Evolutionary conservation across 2,888 invertebrate species (phyloP).

Genomic region (Priocnemis perturbator): DNA sequence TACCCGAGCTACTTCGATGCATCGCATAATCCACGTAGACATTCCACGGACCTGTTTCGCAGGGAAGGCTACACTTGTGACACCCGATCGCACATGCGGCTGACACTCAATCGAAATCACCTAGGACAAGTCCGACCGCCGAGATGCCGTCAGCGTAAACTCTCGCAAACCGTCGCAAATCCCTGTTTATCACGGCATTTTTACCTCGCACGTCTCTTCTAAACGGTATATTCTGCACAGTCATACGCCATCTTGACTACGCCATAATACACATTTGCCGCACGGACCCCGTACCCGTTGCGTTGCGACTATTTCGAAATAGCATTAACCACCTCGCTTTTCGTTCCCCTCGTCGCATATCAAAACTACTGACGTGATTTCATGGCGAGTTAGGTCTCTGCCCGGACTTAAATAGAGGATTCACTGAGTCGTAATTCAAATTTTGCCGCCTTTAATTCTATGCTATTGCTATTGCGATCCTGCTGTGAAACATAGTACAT

Average conservation of each 20-base stretch:
- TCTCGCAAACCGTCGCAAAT: slow-evolving; percentile 58
- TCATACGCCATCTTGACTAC: slow-evolving; percentile 67
- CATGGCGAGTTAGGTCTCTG: too few species aligned
- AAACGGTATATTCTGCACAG: slow-evolving; percentile 62
- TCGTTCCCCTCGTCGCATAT: too few species aligned
- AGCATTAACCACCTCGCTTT: too few species aligned
- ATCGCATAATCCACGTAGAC: slow-evolving; percentile 37
- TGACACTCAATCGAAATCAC: slow-evolving; percentile 24
- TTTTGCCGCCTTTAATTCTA: too few species aligned
- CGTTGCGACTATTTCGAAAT: too few species aligned
- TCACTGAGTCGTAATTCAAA: too few species aligned
- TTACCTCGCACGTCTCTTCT: slow-evolving; percentile 61
- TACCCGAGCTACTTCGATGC: slow-evolving; percentile 41
- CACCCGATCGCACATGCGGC: too few species aligned
- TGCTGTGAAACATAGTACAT: too few species aligned
- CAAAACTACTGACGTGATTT: too few species aligned
- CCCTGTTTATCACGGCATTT: slow-evolving; percentile 66
- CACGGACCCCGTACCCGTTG: background rate
- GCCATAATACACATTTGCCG: slow-evolving; percentile 45
- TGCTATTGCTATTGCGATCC: too few species aligned
- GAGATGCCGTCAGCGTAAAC: slow-evolving; percentile 41
- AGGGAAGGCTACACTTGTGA: background rate
- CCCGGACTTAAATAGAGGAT: too few species aligned
- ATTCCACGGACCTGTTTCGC: slow-evolving; percentile 26
- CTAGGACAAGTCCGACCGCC: slow-evolving; percentile 19